Conservation (phyloP, 2,113 vertebrate species). For the Halichoeres trimaculatus region DNA sequence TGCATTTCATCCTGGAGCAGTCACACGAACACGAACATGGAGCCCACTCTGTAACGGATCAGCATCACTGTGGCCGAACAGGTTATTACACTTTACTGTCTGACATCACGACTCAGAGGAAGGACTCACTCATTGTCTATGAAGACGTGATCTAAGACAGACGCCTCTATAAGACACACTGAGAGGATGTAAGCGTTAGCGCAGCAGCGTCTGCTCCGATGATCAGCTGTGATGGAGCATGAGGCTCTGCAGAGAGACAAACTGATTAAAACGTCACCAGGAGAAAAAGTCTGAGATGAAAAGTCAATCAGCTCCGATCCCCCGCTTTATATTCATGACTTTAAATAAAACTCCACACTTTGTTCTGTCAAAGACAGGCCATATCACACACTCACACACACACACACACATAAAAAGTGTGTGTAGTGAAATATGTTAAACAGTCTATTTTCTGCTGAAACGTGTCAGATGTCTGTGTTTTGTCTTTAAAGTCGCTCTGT, state of each 20-base stretch:
- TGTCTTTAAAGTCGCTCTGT: slow-evolving; percentile 13
- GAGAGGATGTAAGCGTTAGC: background rate
- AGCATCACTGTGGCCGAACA: too few species aligned
- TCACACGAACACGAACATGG: too few species aligned
- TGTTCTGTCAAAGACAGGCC: slow-evolving; percentile 6
- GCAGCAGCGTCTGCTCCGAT: background rate
- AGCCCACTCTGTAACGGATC: too few species aligned
- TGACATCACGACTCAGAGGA: too few species aligned
- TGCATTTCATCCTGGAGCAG: too few species aligned
- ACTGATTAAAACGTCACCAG: slow-evolving; percentile 46
- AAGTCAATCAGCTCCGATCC: slow-evolving; percentile 19
- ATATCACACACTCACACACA: slow-evolving; percentile 8
- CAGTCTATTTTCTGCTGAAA: slow-evolving; percentile 48
- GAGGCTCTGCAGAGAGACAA: background rate
- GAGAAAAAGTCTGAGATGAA: slow-evolving; percentile 6
- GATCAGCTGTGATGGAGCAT: background rate
- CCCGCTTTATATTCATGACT: background rate
- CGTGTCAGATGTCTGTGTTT: slow-evolving; percentile 3
- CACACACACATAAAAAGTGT: background rate
- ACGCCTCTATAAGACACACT: too few species aligned
- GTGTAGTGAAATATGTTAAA: slow-evolving; percentile 38
- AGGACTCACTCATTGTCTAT: too few species aligned
- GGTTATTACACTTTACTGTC: too few species aligned
- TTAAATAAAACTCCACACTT: slow-evolving; percentile 2
- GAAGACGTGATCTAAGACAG: too few species aligned